These are phyloP conservation scores for Scotopteryx bipunctaria DNA, from an alignment of 2,888 invertebrate genomes.

Conservation along the genomic window DNA sequence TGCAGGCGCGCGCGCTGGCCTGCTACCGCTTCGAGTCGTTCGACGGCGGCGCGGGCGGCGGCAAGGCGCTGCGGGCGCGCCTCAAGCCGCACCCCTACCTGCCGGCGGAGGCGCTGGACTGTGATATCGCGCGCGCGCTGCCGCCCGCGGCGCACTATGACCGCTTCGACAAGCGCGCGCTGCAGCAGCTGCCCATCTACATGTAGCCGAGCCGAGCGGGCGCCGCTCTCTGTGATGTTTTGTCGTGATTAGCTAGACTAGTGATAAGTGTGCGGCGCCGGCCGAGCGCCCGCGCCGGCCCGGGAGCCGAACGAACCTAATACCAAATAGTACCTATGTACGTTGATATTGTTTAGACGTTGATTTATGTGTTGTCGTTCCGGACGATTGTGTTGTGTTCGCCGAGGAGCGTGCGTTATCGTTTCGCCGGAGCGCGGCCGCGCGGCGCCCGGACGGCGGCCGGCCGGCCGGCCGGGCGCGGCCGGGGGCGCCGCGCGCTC, in stretches of 20 bases:
- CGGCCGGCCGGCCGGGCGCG: slow-evolving; percentile 27
- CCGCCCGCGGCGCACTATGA: slow-evolving; percentile 68
- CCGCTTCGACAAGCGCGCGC: slow-evolving; percentile 78
- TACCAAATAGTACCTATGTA: slow-evolving; percentile 78
- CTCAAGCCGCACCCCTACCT: slow-evolving; percentile 65
- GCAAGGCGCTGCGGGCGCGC: slow-evolving; percentile 56
- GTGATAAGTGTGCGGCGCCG: slow-evolving; percentile 61
- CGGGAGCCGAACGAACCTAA: slow-evolving; percentile 58
- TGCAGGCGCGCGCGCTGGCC: slow-evolving; percentile 42
- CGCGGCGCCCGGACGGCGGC: slow-evolving; percentile 32
- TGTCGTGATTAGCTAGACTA: slow-evolving; percentile 66
- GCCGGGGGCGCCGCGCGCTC: slow-evolving; percentile 24
- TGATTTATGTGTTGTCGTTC: slow-evolving; percentile 72
- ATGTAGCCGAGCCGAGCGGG: slow-evolving; percentile 65
- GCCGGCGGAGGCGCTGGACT: slow-evolving; percentile 63
- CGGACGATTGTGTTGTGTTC: slow-evolving; percentile 58
- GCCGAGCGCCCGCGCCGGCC: slow-evolving; percentile 37
- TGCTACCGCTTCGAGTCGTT: slow-evolving; percentile 60
- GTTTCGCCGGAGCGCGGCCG: slow-evolving; percentile 40
- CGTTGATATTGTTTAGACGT: slow-evolving; percentile 76
- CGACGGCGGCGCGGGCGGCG: slow-evolving; percentile 46
- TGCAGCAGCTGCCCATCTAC: slow-evolving; percentile 81
- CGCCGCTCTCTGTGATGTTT: slow-evolving; percentile 72
- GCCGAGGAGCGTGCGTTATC: slow-evolving; percentile 38
- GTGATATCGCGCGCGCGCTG: slow-evolving; percentile 74